Evolutionary conservation across 2,888 invertebrate genomes (phyloP).

Genomic region (Caenorhabditis angaria): DNA sequence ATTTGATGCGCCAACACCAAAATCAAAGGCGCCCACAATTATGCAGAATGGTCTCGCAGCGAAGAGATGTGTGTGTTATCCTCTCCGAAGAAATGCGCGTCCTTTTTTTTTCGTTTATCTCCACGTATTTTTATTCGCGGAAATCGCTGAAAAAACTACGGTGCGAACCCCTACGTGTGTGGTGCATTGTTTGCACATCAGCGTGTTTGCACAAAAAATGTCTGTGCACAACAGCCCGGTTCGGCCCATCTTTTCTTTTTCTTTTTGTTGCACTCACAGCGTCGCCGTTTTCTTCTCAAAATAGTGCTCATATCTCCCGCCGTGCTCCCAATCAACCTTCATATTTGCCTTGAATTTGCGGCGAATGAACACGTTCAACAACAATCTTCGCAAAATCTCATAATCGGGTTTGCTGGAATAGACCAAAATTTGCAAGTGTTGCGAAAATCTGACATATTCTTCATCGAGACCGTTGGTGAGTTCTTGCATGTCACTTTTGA

Average conservation of each 20-base stretch:
- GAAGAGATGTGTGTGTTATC: too few relatives aligned
- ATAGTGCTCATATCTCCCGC: constrained; percentile 31
- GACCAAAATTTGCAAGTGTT: constrained; percentile 21
- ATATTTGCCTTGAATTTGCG: constrained; percentile 25
- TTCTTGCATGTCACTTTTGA: constrained; percentile 32
- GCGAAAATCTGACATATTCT: constrained; percentile 27
- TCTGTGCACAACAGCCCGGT: neutral
- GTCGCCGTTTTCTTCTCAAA: constrained; percentile 34
- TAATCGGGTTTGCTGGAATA: constrained; percentile 35
- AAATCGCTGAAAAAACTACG: too few relatives aligned
- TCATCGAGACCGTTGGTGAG: constrained; percentile 24
- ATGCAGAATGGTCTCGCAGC: too few relatives aligned
- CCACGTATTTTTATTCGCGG: neutral
- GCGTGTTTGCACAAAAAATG: too few relatives aligned
- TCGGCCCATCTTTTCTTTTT: too few relatives aligned
- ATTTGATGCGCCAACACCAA: too few relatives aligned
- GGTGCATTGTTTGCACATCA: too few relatives aligned
- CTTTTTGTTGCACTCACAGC: constrained; percentile 14
- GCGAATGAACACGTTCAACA: constrained; percentile 24
- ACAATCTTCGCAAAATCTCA: constrained; percentile 21
- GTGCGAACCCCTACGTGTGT: too few relatives aligned
- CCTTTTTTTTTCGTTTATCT: neutral
- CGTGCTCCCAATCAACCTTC: constrained; percentile 50
- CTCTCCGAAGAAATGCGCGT: too few relatives aligned
- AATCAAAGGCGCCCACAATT: too few relatives aligned